Base-by-base conservation (phyloP, 2,888 invertebrate genomes). In the Leuctra nigra region DNA sequence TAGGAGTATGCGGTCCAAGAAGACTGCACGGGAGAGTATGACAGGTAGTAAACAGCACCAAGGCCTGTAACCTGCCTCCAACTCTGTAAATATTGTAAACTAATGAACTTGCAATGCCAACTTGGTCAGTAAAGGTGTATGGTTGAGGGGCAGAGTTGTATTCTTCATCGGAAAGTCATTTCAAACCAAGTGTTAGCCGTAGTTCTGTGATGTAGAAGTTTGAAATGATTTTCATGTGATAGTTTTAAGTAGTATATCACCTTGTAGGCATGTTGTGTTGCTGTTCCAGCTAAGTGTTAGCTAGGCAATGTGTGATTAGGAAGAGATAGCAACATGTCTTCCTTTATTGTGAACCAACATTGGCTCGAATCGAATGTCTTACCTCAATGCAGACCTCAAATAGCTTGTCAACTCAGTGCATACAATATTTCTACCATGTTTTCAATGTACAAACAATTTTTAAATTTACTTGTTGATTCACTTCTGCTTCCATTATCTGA, bases 61-160 rank as follows among this genome's bases (percentile, higher is more conserved):
- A 36, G 23, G 55, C 46, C 56, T 59, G 57, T 57, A 55, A 55
- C 57, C 56, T 47, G 61, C 58, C 38, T 13, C 20, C 29, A 53
- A 18, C 23, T 35, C 33, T 60, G 58, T 60, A 60, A 38, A 60
- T 60, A 60, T 52, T 60, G 60, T 60, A 60, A 46, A 23, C 14
- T 44, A 22, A 4, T 44, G n/a, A n/a, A n/a, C 23, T 44, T 20
- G 44, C 44, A 44, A 38, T 22, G 18, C 23, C 20, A 11, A 33
- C 18, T 33, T 33, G 50, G 50, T 50, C 50, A 35, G 50, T 60
- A 60, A 22, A 23, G 20, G 18, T 33, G 36, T 53, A 47, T 52
- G 46, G 52, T 48, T 60, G 60, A 56, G 60, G 53, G 55, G 55
- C 33, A 44, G 59, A 35, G 35, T 48, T 57, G 58, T 58, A 54